Base-by-base conservation (phyloP, 2,888 invertebrate species). In the Apodemia hepburni region DNA sequence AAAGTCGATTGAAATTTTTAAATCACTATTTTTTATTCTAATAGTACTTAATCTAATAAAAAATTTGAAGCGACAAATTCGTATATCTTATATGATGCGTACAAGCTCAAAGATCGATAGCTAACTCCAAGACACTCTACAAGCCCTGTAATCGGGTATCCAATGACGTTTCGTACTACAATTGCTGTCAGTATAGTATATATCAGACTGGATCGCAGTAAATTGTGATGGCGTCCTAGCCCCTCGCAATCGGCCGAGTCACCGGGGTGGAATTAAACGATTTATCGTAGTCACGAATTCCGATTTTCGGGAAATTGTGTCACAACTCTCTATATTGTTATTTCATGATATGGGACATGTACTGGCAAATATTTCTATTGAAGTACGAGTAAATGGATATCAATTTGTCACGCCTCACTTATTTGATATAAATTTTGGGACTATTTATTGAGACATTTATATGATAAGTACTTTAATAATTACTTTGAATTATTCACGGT, bases 261-360 rank as follows among this genome's bases (percentile, higher is more conserved):
- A 85, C 82, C 75, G 76, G 82, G 80, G 81, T 82, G 83, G 86
- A 87, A 87, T 87, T 85, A 88, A 88, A 84, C 86, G 87, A 87
- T 88, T 85, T 88, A 88, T 87, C 79, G 87, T 78, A 81, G 82
- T 84, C 84, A 85, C 81, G 82, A 80, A 79, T 75, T 75, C 71
- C 82, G 81, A 80, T 80, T 83, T 81, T 76, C 75, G 76, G 78
- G 76, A 78, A 79, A 78, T 76, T 76, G 74, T 79, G 80, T 81
- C 80, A 77, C 75, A 73, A 76, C 66, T 74, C 68, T 75, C 78
- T 78, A 79, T 81, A 80, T 79, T 82, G 79, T 79, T 81, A 78
- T 78, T 76, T 27, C 51, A 51, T 51, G 51, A 75, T 70, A 73
- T 67, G 68, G 72, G 70, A 68, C 69, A 68, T 72, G 42, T 42